Conservation (phyloP, 2,888 invertebrate genomes). For the Platypus cylindrus region DNA sequence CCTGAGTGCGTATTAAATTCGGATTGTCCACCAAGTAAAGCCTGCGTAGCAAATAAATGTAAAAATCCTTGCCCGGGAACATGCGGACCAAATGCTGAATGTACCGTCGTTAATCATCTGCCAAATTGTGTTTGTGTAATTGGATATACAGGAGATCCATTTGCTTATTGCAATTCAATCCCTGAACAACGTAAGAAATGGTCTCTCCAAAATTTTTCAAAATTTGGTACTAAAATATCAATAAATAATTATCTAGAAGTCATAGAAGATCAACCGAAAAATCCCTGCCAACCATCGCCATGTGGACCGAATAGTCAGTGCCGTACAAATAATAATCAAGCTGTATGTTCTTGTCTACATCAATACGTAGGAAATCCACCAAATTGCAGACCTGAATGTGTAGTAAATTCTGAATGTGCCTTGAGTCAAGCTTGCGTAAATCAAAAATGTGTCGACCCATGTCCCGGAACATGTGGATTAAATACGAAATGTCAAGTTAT, state of each 20-base stretch:
- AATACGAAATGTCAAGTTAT: conserved; percentile 39
- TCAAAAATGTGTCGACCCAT: conserved; percentile 36
- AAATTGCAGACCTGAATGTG: conserved; percentile 61
- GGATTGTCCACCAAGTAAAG: conserved; percentile 58
- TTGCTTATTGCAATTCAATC: conserved; percentile 29
- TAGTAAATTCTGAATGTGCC: conserved; percentile 56
- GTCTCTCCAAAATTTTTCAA: neutral
- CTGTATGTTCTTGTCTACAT: conserved; percentile 59
- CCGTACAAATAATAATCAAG: conserved; percentile 43
- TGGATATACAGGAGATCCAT: conserved; percentile 51
- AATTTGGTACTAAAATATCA: neutral
- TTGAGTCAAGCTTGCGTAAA: conserved; percentile 33
- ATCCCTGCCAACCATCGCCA: conserved; percentile 59
- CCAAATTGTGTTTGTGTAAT: conserved; percentile 53
- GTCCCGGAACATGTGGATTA: conserved; percentile 41
- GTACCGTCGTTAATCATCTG: conserved; percentile 60
- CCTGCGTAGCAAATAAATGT: conserved; percentile 64
- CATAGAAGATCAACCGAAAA: conserved; percentile 30
- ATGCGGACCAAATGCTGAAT: conserved; percentile 63
- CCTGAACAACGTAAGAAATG: conserved; percentile 28
- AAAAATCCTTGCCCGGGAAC: conserved; percentile 68
- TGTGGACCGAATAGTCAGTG: conserved; percentile 67
- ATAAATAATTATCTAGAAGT: conserved; percentile 14
- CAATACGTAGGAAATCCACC: conserved; percentile 59
- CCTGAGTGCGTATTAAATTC: conserved; percentile 62